Evolutionary conservation across 2,888 invertebrate species (phyloP), one percentile per base, ranked within the genome.

Genomic region (Epinotia brunnichana): DNA sequence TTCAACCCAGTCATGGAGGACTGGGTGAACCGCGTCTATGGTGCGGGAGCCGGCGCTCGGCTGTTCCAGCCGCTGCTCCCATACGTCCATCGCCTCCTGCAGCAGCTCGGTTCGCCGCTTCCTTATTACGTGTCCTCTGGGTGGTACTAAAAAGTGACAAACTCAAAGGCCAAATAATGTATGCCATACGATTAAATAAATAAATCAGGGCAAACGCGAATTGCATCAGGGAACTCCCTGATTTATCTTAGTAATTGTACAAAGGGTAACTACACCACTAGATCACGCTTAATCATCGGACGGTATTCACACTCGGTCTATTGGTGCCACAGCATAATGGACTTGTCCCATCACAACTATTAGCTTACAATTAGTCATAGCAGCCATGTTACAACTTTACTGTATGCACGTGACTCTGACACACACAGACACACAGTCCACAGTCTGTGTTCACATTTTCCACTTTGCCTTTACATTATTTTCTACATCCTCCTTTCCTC

Each of bases 151-250:
- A n/a, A n/a, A n/a, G n/a, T n/a, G n/a, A n/a, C n/a, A n/a, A n/a
- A n/a, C n/a, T n/a, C n/a, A n/a, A n/a, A n/a, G n/a, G n/a, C n/a
- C n/a, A n/a, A n/a, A n/a, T n/a, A n/a, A n/a, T n/a, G n/a, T n/a
- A n/a, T n/a, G n/a, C n/a, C n/a, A n/a, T n/a, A n/a, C n/a, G n/a
- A n/a, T n/a, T n/a, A n/a, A n/a, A n/a, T n/a, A n/a, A n/a, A n/a
- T n/a, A n/a, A n/a, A n/a, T 29, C 29, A 5, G 15, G 56, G n/a
- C 24, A 29, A 29, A n/a, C 56, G 15, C 29, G 24, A 21, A 9
- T 29, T 56, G 56, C 24, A 24, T 24, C 56, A n/a, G 56, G 56
- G 56, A 29, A 29, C n/a, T 29, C 56, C 21, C 56, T 54, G 4
- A 24, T 13, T 24, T 15, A 5, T 21, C 19, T 21, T 54, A 13